Percentiles rank a stretch among this genome's conserved stretches.
Conservation (phyloP, 2,113 vertebrate species). For the Pycnonotus jocosus region DNA sequence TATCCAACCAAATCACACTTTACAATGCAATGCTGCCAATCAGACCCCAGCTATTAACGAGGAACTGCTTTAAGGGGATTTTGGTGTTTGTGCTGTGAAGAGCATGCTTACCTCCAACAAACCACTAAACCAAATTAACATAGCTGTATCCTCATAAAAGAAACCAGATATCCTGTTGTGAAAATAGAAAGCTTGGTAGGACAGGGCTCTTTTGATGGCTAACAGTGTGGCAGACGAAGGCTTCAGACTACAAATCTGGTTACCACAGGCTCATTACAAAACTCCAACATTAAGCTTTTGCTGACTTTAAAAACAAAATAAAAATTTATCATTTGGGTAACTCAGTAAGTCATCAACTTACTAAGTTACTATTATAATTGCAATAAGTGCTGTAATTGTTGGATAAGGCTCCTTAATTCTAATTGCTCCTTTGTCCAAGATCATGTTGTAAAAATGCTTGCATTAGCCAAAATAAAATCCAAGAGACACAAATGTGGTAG, state of each 20-base stretch:
- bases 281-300: slow-evolving; percentile 64
- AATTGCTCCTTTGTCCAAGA: slow-evolving; percentile 75
- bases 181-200: slow-evolving; percentile 79
- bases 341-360: slow-evolving; percentile 66
- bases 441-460: slow-evolving; percentile 72
- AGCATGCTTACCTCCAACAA: slow-evolving; percentile 84
- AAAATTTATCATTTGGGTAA: slow-evolving; percentile 73
- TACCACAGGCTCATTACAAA: slow-evolving; percentile 71
- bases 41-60: slow-evolving; percentile 77
- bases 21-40: slow-evolving; percentile 85
- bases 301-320: slow-evolving; percentile 75
- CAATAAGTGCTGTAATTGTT: slow-evolving; percentile 74
- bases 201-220: slow-evolving; percentile 79
- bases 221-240: slow-evolving; percentile 70
- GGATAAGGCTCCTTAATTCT: slow-evolving; percentile 75
- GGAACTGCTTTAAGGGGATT: slow-evolving; percentile 81
- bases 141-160: slow-evolving; percentile 87
- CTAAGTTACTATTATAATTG: slow-evolving; percentile 70
- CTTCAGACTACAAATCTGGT: slow-evolving; percentile 76
- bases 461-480: slow-evolving; percentile 79
- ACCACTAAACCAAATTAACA: slow-evolving; percentile 87
- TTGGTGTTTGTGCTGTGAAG: slow-evolving; percentile 82
- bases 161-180: slow-evolving; percentile 88
- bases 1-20: slow-evolving; percentile 84
- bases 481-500: slow-evolving; percentile 81